These are phyloP conservation scores for Conus betulinus DNA, from an alignment of 1,140 invertebrate species.

Conservation along the genomic window DNA sequence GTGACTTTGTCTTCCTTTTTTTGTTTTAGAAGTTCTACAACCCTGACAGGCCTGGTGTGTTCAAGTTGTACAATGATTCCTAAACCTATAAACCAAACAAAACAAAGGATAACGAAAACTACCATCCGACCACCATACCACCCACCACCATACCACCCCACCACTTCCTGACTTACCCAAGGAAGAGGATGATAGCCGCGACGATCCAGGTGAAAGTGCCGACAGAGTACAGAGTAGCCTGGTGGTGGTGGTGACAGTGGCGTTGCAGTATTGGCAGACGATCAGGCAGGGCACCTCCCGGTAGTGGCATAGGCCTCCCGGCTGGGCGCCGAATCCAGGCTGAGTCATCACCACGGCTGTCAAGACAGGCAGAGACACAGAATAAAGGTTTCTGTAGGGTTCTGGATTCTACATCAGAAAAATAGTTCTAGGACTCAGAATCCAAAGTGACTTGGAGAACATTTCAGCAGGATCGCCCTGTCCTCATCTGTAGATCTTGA, in stretches of 20 bases:
- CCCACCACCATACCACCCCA: background rate
- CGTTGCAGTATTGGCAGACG: constrained; percentile 22
- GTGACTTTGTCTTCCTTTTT: too few species aligned
- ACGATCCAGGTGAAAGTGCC: constrained; percentile 29
- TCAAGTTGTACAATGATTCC: too few species aligned
- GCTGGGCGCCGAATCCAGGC: background rate
- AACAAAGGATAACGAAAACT: too few species aligned
- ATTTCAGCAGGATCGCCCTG: background rate
- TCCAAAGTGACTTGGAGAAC: background rate
- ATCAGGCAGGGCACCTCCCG: background rate
- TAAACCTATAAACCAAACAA: too few species aligned
- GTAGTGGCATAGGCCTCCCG: background rate
- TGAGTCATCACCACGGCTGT: constrained; percentile 7
- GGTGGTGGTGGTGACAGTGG: constrained; percentile 30
- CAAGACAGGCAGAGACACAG: background rate
- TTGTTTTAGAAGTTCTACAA: too few species aligned
- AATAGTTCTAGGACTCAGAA: background rate
- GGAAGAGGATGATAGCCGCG: background rate
- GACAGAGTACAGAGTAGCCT: background rate
- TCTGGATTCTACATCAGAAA: background rate
- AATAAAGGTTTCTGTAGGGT: background rate
- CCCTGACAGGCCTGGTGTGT: too few species aligned
- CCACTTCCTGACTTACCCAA: constrained; percentile 8
- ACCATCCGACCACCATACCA: too few species aligned
- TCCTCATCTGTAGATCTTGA: too few species aligned